phyloP scores from a whole-genome alignment of 2,888 invertebrate species.

The Allacma fusca region DNA sequence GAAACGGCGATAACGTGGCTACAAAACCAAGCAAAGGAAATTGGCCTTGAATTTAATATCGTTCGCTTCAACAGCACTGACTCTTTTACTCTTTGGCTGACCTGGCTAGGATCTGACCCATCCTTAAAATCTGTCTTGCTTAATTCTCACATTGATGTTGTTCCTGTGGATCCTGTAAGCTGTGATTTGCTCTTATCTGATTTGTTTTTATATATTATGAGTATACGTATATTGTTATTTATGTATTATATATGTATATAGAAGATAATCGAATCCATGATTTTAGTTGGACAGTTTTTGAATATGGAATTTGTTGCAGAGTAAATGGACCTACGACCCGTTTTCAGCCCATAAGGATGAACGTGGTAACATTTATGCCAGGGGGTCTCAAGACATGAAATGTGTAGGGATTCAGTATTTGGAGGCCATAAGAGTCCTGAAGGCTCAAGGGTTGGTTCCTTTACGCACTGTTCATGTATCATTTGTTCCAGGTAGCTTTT shows the following conservation, averaged over 20 bases:
- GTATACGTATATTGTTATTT: too few relatives aligned
- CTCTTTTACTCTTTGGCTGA: conserved; percentile 83
- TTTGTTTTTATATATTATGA: neutral
- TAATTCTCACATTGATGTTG: conserved; percentile 97
- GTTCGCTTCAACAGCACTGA: conserved; percentile 69
- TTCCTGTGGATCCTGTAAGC: conserved; percentile 86
- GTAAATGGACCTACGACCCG: conserved; percentile 86
- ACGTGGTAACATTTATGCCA: conserved; percentile 84
- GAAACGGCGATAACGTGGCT: conserved; percentile 81
- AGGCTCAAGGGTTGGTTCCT: conserved; percentile 68
- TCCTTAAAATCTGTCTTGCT: conserved; percentile 77
- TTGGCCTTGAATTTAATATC: conserved; percentile 74
- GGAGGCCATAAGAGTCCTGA: conserved; percentile 74
- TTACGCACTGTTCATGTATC: conserved; percentile 74
- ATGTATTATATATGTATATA: too few relatives aligned
- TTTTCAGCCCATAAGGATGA: conserved; percentile 86
- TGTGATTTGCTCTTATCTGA: conserved; percentile 10
- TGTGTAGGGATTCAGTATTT: conserved; percentile 78
- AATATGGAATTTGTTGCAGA: too few relatives aligned
- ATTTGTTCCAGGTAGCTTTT: conserved; percentile 73
- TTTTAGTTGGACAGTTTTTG: too few relatives aligned
- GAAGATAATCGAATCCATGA: too few relatives aligned
- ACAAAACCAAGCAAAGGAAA: conserved; percentile 74
- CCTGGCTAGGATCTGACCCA: conserved; percentile 81
- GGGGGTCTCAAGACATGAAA: conserved; percentile 92